Evolutionary conservation across 2,797 vertebrate genomes (phyloP).

Genomic region (Decapterus maruadsi): DNA sequence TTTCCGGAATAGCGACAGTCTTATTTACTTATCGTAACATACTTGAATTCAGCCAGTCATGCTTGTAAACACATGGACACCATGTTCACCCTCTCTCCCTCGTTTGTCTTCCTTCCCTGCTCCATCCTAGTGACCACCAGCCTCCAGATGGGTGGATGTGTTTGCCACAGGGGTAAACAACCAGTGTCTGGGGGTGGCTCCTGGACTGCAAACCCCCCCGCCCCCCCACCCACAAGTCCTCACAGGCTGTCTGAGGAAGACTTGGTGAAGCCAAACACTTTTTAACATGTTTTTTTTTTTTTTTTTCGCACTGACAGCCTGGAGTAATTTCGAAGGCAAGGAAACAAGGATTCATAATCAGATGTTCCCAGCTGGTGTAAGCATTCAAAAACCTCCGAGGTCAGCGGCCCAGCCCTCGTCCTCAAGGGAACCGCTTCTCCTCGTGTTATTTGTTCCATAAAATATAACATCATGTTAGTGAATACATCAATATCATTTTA

Average conservation of each 20-base stretch:
- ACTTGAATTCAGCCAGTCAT: neutral
- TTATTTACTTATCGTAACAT: neutral
- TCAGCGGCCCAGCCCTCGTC: slow-evolving; percentile 36
- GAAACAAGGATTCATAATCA: slow-evolving; percentile 41
- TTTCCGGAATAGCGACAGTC: neutral
- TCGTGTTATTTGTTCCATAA: slow-evolving; percentile 46
- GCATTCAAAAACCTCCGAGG: slow-evolving; percentile 4
- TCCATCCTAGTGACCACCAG: slow-evolving; percentile 44
- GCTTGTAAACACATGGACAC: slow-evolving; percentile 25
- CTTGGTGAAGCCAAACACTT: slow-evolving; percentile 9
- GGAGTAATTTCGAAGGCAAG: slow-evolving; percentile 4
- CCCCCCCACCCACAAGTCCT: neutral
- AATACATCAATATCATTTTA: slow-evolving; percentile 37
- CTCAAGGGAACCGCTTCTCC: slow-evolving; percentile 27
- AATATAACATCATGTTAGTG: slow-evolving; percentile 33
- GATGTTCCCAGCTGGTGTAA: slow-evolving; percentile 61
- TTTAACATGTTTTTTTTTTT: slow-evolving; percentile 25
- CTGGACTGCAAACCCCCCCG: slow-evolving; percentile 21
- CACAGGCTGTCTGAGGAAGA: slow-evolving; percentile 21
- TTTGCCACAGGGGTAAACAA: slow-evolving; percentile 78
- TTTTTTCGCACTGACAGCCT: slow-evolving; percentile 25
- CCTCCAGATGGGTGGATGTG: slow-evolving; percentile 62
- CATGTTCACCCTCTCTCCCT: neutral
- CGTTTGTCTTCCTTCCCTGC: slow-evolving; percentile 8
- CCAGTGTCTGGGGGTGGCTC: slow-evolving; percentile 54